Conservation (phyloP, 2,113 vertebrate species). For the Romanogobio albipinnatus region DNA sequence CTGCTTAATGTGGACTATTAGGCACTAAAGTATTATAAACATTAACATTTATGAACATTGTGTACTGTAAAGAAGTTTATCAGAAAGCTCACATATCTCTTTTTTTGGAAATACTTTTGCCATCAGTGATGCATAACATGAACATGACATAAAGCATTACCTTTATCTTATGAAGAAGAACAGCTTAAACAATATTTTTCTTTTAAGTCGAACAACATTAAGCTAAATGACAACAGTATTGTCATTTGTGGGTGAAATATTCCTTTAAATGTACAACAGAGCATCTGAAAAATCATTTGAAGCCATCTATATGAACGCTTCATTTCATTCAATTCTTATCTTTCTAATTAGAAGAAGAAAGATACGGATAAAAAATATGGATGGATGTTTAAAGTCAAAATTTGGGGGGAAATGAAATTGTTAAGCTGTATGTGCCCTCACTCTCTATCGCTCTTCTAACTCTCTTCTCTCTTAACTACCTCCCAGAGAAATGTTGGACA, state of each 20-base stretch:
- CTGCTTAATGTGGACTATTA: neutral
- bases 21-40: too few relatives aligned
- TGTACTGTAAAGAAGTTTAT: too few relatives aligned
- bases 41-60: too few relatives aligned
- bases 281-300: conserved; percentile 15
- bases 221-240: neutral
- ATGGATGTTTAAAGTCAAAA: conserved; percentile 60
- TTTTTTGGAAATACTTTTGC: neutral
- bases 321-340: conserved; percentile 54
- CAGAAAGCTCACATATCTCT: too few relatives aligned
- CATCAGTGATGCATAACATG: neutral
- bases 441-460: neutral
- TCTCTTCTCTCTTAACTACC: neutral
- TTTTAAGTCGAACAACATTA: neutral
- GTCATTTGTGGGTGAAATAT: neutral
- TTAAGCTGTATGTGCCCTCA: conserved; percentile 11
- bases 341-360: conserved; percentile 64
- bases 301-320: conserved; percentile 6
- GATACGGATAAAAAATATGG: conserved; percentile 16
- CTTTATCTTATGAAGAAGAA: neutral
- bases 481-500: neutral
- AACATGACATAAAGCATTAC: neutral
- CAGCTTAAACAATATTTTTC: neutral
- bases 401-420: conserved; percentile 57
- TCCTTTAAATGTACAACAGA: conserved; percentile 5